Conservation (phyloP, 2,113 vertebrate genomes). For the Conger conger region DNA sequence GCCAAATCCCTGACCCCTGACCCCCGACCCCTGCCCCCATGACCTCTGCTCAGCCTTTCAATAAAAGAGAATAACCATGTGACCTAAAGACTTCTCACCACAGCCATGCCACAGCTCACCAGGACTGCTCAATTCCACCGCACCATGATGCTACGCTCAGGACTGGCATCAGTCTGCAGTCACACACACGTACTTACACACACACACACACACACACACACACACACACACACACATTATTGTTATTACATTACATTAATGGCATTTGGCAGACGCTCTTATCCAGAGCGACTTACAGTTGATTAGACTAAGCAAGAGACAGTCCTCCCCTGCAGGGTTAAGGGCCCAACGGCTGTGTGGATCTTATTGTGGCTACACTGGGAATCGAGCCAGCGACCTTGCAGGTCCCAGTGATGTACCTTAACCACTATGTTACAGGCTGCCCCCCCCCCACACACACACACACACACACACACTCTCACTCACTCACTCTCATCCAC, state of each 20-base stretch:
- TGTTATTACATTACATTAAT: too few relatives aligned
- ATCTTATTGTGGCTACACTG: too few relatives aligned
- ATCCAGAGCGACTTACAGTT: too few relatives aligned
- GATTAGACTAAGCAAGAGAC: too few relatives aligned
- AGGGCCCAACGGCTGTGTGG: too few relatives aligned
- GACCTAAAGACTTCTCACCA: constrained; percentile 32
- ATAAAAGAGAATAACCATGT: constrained; percentile 33
- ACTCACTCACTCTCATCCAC: constrained; percentile 20
- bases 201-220: constrained; percentile 36
- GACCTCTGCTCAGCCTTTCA: constrained; percentile 44
- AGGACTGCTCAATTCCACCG: constrained; percentile 49
- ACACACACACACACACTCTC: constrained; percentile 32
- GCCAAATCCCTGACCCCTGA: constrained; percentile 28
- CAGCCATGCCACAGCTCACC: constrained; percentile 41
- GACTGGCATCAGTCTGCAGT: constrained; percentile 49
- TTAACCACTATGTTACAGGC: too few relatives aligned
- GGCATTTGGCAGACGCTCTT: too few relatives aligned
- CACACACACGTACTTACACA: constrained; percentile 32
- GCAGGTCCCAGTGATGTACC: too few relatives aligned
- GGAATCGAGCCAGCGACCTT: too few relatives aligned
- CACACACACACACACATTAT: constrained; percentile 23
- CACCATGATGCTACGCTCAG: constrained; percentile 50
- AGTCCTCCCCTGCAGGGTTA: too few relatives aligned
- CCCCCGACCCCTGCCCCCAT: constrained; percentile 57
- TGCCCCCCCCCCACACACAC: too few relatives aligned